Evolutionary conservation across 2,797 vertebrate species (phyloP).

Genomic region (Nyctibius grandis): DNA sequence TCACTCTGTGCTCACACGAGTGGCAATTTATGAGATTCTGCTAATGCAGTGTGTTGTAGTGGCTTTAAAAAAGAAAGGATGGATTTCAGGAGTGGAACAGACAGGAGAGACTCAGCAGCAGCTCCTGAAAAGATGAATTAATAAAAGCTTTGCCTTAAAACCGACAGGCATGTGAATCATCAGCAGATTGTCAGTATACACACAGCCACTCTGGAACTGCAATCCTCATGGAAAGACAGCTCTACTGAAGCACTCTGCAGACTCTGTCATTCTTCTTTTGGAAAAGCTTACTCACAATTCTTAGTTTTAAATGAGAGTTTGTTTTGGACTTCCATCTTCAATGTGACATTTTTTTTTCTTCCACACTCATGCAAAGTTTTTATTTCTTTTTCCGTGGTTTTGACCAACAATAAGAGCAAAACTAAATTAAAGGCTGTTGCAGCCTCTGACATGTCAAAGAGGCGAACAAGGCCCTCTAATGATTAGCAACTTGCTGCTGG

Average conservation of each 20-base stretch:
- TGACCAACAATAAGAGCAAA: not conserved
- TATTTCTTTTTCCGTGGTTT: not conserved
- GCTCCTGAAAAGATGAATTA: not conserved
- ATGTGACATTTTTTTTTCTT: not conserved
- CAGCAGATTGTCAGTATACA: not conserved
- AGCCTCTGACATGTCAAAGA: not conserved
- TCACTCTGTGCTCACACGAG: not conserved
- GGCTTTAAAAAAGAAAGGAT: not conserved
- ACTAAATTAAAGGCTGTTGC: constrained; percentile 2
- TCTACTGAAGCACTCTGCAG: not conserved
- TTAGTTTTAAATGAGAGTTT: not conserved
- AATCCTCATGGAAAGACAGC: not conserved
- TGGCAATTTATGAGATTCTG: not conserved
- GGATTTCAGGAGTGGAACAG: not conserved
- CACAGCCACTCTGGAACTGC: not conserved
- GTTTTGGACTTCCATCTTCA: constrained; percentile 1
- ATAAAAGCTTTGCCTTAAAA: not conserved
- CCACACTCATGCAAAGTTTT: not conserved
- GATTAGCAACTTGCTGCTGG: constrained; percentile 18
- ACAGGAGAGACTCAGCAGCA: not conserved
- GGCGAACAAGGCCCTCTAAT: constrained; percentile 12
- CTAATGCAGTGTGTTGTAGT: not conserved
- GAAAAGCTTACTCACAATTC: not conserved
- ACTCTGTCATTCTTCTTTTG: not conserved
- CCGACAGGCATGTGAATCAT: not conserved